Evolutionary conservation across 1,140 invertebrate genomes (phyloP).

Genomic region (Papilio glaucus): DNA sequence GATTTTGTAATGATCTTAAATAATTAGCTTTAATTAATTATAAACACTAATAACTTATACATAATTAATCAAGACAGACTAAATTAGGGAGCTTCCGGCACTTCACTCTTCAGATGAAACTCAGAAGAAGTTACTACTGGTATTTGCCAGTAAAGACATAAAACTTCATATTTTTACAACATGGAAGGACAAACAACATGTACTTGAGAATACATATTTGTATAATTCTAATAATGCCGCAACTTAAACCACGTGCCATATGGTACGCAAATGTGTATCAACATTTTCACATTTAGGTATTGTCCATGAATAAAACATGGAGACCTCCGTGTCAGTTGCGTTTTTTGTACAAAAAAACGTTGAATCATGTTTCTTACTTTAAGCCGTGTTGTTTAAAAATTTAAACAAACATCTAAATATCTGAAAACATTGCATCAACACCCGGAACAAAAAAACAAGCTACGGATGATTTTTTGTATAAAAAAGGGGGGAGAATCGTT

Average conservation of each 20-base stretch:
- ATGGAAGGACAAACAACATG: too few relatives aligned
- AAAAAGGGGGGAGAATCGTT: too few relatives aligned
- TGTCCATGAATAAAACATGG: not conserved
- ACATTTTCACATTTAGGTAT: conserved; percentile 3
- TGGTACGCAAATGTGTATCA: conserved; percentile 4
- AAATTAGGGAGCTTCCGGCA: too few relatives aligned
- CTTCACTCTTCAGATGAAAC: too few relatives aligned
- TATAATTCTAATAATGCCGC: not conserved
- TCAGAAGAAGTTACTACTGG: too few relatives aligned
- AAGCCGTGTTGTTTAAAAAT: not conserved
- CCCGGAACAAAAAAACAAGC: not conserved
- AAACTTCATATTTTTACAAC: too few relatives aligned
- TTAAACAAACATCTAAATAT: not conserved
- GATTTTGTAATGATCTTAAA: too few relatives aligned
- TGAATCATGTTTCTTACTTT: not conserved
- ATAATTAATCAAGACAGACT: too few relatives aligned
- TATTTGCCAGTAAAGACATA: too few relatives aligned
- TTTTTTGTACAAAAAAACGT: conserved; percentile 10
- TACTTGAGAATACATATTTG: not conserved
- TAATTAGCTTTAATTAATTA: too few relatives aligned
- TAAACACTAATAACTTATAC: too few relatives aligned
- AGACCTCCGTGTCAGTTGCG: not conserved
- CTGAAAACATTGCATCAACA: not conserved
- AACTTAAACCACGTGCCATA: not conserved
- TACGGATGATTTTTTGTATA: too few relatives aligned